Evolutionary conservation across 2,797 vertebrate genomes (phyloP).

Genomic region (Coregonus sp.): DNA sequence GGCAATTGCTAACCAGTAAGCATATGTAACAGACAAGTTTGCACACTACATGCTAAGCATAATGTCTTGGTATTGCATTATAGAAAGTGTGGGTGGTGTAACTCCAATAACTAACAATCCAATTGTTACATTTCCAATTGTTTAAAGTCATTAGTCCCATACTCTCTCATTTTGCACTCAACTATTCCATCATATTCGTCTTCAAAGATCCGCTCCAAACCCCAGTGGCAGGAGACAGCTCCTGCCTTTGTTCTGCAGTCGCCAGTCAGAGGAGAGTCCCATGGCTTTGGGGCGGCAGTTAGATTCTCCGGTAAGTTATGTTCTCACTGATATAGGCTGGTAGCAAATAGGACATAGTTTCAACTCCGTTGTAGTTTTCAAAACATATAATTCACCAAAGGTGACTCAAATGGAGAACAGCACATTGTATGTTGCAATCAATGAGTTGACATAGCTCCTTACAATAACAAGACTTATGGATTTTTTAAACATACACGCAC

Average conservation of each 20-base stretch:
- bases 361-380: neutral
- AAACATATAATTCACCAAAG: neutral
- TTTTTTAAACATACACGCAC: neutral
- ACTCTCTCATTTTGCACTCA: neutral
- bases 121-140: neutral
- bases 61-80: neutral
- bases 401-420: neutral
- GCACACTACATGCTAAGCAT: neutral
- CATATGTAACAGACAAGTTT: neutral
- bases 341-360: neutral
- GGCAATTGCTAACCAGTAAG: neutral
- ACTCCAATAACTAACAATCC: neutral
- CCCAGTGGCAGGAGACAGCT: slow-evolving; percentile 66
- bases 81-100: neutral
- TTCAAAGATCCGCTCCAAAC: slow-evolving; percentile 66
- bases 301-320: slow-evolving; percentile 61
- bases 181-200: neutral
- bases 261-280: slow-evolving; percentile 39
- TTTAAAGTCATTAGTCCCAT: neutral
- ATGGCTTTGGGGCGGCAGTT: slow-evolving; percentile 51
- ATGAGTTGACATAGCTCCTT: neutral
- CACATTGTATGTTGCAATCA: neutral
- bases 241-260: slow-evolving; percentile 63
- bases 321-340: neutral
- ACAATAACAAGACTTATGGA: neutral